A percentile compares a stretch with the other conserved stretches of the same genome.
Evolutionary conservation across 2,113 vertebrate species (phyloP).

Genomic region (Tringa solitaria): DNA sequence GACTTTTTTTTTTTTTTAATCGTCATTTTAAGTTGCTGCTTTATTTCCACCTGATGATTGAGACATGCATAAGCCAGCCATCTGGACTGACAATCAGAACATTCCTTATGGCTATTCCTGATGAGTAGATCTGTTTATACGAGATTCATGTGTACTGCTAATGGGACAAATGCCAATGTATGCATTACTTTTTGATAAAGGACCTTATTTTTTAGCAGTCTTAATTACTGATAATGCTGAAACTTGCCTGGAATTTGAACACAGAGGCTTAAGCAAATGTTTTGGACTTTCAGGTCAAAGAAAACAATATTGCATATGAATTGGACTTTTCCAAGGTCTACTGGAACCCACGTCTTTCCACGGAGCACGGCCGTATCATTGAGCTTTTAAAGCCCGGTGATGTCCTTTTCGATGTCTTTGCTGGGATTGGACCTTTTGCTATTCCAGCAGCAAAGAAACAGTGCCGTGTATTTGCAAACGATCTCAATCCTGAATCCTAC

Average conservation of each 20-base stretch:
- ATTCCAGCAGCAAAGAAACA: constrained; percentile 85
- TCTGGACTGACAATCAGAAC: not conserved
- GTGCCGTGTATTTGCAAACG: constrained; percentile 87
- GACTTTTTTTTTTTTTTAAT: not conserved
- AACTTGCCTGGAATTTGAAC: not conserved
- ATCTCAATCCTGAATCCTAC: constrained; percentile 94
- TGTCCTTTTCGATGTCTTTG: constrained; percentile 89
- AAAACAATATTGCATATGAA: constrained; percentile 87
- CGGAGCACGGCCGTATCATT: constrained; percentile 86
- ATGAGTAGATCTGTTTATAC: not conserved
- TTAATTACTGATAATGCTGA: not conserved
- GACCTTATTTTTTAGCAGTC: not conserved
- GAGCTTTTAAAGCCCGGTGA: constrained; percentile 80
- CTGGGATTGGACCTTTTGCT: constrained; percentile 91
- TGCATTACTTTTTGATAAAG: not conserved
- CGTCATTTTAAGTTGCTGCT: constrained; percentile 10
- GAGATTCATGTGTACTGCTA: not conserved
- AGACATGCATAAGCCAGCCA: not conserved
- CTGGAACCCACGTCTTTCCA: constrained; percentile 96
- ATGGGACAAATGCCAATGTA: not conserved
- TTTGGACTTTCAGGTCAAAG: constrained; percentile 84
- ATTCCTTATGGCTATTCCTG: not conserved
- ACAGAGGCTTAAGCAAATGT: not conserved
- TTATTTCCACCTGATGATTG: constrained; percentile 15
- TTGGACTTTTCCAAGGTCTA: constrained; percentile 97